These are phyloP conservation scores for Ridgeia piscesae DNA, from an alignment of 1,140 invertebrate species.

Conservation along the genomic window DNA sequence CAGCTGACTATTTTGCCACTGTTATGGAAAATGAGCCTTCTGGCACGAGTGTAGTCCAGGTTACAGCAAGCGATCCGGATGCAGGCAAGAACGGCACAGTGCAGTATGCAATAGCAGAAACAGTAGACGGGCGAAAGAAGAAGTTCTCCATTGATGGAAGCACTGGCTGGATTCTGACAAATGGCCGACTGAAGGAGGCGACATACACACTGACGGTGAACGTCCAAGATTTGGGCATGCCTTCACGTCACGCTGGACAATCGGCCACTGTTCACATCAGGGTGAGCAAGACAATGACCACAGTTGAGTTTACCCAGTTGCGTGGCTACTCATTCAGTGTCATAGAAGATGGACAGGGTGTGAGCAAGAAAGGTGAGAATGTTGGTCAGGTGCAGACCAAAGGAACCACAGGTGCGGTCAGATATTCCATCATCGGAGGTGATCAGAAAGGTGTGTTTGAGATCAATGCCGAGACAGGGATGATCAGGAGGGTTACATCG, in stretches of 20 bases:
- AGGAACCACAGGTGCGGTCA: constrained; percentile 55
- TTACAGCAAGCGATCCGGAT: constrained; percentile 77
- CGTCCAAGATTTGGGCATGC: constrained; percentile 56
- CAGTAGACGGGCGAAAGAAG: constrained; percentile 12
- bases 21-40: constrained; percentile 61
- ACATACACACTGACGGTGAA: constrained; percentile 66
- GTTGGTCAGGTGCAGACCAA: constrained; percentile 75
- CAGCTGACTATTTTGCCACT: constrained; percentile 62
- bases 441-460: constrained; percentile 55
- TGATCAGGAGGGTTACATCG: constrained; percentile 46
- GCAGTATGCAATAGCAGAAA: constrained; percentile 42
- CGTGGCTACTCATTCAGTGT: constrained; percentile 80
- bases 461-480: constrained; percentile 53
- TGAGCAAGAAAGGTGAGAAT: constrained; percentile 64
- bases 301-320: constrained; percentile 70
- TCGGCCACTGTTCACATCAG: not conserved
- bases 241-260: constrained; percentile 74
- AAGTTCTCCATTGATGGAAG: constrained; percentile 47
- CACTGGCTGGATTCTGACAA: constrained; percentile 47
- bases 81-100: constrained; percentile 73
- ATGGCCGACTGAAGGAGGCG: constrained; percentile 52
- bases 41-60: constrained; percentile 61
- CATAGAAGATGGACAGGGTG: constrained; percentile 69
- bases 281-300: constrained; percentile 64
- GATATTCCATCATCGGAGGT: constrained; percentile 81